Evolutionary conservation across 1,140 invertebrate genomes (phyloP).

Genomic region (Eubasilissa regina): DNA sequence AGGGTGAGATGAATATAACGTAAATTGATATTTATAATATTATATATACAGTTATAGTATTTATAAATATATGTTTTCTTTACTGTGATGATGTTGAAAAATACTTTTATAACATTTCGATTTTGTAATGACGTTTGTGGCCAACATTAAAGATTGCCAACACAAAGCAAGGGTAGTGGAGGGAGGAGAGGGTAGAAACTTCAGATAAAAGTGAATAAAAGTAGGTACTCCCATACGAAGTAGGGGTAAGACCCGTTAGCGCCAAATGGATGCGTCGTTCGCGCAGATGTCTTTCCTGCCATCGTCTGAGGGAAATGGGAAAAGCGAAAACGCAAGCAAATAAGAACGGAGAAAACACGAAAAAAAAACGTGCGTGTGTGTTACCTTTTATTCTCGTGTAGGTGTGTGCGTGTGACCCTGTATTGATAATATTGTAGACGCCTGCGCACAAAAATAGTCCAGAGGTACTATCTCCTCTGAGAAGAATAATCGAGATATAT

Average conservation of each 20-base stretch:
- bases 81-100: no score
- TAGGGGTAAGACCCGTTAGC: constrained; percentile 6
- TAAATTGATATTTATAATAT: no score
- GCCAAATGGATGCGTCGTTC: constrained; percentile 24
- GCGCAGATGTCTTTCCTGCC: constrained; percentile 18
- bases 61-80: no score
- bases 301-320: constrained; percentile 9
- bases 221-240: background rate
- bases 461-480: constrained; percentile 29
- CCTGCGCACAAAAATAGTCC: constrained; percentile 39
- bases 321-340: constrained; percentile 21
- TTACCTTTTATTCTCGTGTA: constrained; percentile 33
- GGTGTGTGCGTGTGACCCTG: constrained; percentile 43
- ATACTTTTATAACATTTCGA: no score
- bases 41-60: no score
- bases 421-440: constrained; percentile 48
- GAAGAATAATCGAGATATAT: constrained; percentile 31
- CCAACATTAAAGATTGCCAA: no score
- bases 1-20: no score
- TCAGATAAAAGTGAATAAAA: no score
- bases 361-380: constrained; percentile 40
- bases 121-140: no score
- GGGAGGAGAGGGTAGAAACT: no score
- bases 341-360: constrained; percentile 32
- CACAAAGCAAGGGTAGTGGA: no score